phyloP scores from a whole-genome alignment of 2,113 vertebrate species.

The rabbit (Oryctolagus cuniculus) region mOryCun1.1 NC_091435.1:149855501-149856000 shows the following conservation, averaged over 20 bases:
- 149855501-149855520: constrained; percentile 68
- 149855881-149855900: not conserved
- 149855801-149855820: not conserved
- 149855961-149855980: not conserved
- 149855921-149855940: not conserved
- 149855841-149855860: not conserved
- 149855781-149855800: not conserved
- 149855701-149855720: constrained; percentile 52
- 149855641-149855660: constrained; percentile 82
- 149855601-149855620: constrained; percentile 72
- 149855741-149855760: not conserved
- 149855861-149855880: not conserved
- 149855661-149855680: constrained; percentile 77
- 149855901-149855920: not conserved
- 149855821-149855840: not conserved
- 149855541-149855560: constrained; percentile 56
- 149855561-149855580: constrained; percentile 71
- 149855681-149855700: constrained; percentile 75
- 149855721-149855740: constrained; percentile 56
- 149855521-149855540: constrained; percentile 61
- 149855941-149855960: not conserved
- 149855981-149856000: too few relatives aligned
- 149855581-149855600: constrained; percentile 72
- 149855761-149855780: not conserved
- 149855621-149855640: constrained; percentile 72